A percentile compares a stretch with the other conserved stretches of the same genome.
Conservation (phyloP, 2,113 vertebrate species). For the Falco punctatus region DNA sequence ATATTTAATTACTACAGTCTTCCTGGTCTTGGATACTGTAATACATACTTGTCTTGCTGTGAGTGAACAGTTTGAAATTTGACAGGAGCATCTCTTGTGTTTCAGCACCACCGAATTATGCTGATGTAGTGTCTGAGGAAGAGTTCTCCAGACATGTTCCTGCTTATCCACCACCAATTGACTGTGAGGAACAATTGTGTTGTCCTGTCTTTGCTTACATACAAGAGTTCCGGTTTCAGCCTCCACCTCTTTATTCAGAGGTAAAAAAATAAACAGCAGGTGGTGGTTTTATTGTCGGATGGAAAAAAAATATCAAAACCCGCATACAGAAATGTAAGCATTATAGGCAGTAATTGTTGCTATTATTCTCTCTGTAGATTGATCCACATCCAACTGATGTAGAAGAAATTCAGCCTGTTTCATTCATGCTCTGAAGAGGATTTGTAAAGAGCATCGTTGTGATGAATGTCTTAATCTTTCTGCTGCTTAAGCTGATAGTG, state of each 20-base stretch:
- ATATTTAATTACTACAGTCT: background rate
- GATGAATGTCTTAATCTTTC: slow-evolving; percentile 39
- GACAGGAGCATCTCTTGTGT: background rate
- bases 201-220: slow-evolving; percentile 78
- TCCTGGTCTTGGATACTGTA: background rate
- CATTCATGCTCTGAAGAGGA: slow-evolving; percentile 70
- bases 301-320: background rate
- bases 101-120: slow-evolving; percentile 85
- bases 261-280: slow-evolving; percentile 64
- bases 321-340: background rate
- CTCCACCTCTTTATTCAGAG: slow-evolving; percentile 86
- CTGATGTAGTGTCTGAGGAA: slow-evolving; percentile 83
- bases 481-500: slow-evolving; percentile 41
- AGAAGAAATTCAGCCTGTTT: slow-evolving; percentile 66
- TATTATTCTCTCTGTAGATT: slow-evolving; percentile 61
- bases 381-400: slow-evolving; percentile 77
- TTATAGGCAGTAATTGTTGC: background rate
- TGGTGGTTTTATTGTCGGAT: slow-evolving; percentile 19
- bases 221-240: slow-evolving; percentile 84
- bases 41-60: background rate
- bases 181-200: slow-evolving; percentile 72
- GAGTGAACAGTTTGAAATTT: background rate
- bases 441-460: slow-evolving; percentile 19
- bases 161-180: slow-evolving; percentile 55
- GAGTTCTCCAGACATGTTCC: slow-evolving; percentile 75